Evolutionary conservation across 2,888 invertebrate genomes (phyloP).

Genomic region (Drosophila atroscutellata): DNA sequence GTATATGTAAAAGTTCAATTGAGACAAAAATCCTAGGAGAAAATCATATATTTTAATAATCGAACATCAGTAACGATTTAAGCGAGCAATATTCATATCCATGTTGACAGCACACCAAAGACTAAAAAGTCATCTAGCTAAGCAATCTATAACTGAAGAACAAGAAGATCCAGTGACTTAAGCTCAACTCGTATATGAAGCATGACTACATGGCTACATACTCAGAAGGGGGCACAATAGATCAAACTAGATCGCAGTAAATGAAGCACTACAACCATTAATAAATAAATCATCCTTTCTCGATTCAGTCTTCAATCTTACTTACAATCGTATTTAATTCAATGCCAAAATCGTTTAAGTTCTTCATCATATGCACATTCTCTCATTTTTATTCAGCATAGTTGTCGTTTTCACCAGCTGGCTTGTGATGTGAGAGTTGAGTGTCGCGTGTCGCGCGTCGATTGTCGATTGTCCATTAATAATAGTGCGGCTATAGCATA

Average conservation of each 20-base stretch:
- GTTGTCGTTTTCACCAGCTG: constrained; percentile 13
- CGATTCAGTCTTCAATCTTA: background rate
- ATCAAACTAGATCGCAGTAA: background rate
- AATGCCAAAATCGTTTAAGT: constrained; percentile 15
- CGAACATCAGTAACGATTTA: background rate
- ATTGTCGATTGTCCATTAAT: constrained; percentile 21
- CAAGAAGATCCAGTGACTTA: background rate
- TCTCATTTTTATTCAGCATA: background rate
- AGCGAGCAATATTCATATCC: background rate
- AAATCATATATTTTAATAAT: background rate
- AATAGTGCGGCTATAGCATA: constrained; percentile 12
- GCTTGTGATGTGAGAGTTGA: constrained; percentile 21
- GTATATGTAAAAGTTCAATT: background rate
- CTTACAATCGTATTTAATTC: background rate
- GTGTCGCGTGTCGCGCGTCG: background rate
- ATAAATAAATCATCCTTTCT: background rate
- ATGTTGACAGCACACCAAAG: background rate
- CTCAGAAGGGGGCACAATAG: background rate
- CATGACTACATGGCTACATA: background rate
- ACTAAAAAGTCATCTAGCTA: background rate
- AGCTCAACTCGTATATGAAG: background rate
- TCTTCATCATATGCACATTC: constrained; percentile 14
- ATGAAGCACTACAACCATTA: background rate
- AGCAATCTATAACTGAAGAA: background rate
- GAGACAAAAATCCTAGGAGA: background rate